Base-by-base conservation (phyloP, 2,888 invertebrate species). In the Doris montereyensis region DNA sequence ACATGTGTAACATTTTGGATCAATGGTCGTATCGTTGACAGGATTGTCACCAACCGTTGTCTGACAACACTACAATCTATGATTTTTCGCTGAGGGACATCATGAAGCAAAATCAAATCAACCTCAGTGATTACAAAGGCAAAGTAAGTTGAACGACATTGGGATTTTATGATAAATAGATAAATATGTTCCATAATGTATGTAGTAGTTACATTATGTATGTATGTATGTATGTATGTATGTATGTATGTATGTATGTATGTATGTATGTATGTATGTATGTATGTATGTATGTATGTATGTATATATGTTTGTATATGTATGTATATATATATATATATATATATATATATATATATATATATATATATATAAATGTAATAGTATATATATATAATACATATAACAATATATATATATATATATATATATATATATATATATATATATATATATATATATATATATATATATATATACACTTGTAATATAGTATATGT, bases 61-160 rank as follows among this genome's bases (percentile, higher is more conserved):
- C 28, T 26, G 78, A 81, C 62, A n/a, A 24, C 5, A 67, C 65
- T n/a, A 78, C 80, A 1, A 32, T 80, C 1, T 81, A 80, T 58
- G 77, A 80, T 67, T 81, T 78, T 62, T 60, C 41, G n/a, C 10
- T 80, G 17, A 80, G 72, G 80, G 80, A 81, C 30, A 62, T 81
- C n/a, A 57, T 78, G 35, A 65, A 60, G 24, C 26, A 28, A 1
- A 62, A 34, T 2, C 76, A 26, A 32, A 67, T 81, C 65, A 81
- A 67, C 72, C 76, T 80, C 32, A 76, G 76, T 62, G 68, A 80
- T 52, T 81, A 80, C 76, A 10, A 57, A 24, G 74, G 80, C 30
- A 71, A 80, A 78, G 82, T 78, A 32, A 57, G 24, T 13, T n/a
- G n/a, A n/a, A n/a, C n/a, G n/a, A n/a, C n/a, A n/a, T n/a, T n/a